Evolutionary conservation across 2,797 vertebrate genomes (phyloP).

Genomic region (Enteromius anoplus): DNA sequence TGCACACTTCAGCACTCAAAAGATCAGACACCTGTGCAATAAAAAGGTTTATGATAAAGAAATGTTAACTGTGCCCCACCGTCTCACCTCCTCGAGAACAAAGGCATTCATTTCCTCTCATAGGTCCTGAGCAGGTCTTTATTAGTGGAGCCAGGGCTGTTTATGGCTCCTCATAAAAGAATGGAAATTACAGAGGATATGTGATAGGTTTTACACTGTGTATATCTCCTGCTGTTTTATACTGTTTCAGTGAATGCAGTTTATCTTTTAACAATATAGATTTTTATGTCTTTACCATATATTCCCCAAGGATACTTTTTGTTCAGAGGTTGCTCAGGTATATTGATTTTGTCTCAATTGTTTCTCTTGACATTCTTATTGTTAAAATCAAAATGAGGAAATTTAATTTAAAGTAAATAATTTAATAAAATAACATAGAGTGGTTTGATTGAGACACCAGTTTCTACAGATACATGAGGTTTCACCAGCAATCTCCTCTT

Average conservation of each 20-base stretch:
- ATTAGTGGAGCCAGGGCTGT: conserved; percentile 36
- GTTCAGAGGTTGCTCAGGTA: neutral
- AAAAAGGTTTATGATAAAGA: conserved; percentile 36
- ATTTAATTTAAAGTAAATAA: too few species aligned
- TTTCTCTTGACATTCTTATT: neutral
- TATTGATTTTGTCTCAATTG: neutral
- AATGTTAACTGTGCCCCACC: conserved; percentile 28
- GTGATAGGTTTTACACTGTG: conserved; percentile 28
- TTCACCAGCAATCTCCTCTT: too few species aligned
- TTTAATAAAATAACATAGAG: too few species aligned
- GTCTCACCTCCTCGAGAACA: conserved; percentile 20
- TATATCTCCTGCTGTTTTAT: conserved; percentile 38
- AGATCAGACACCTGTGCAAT: conserved; percentile 25
- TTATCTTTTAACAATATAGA: neutral
- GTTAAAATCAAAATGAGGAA: neutral
- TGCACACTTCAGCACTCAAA: neutral
- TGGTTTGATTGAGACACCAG: too few species aligned
- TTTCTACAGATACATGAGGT: too few species aligned
- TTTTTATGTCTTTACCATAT: neutral
- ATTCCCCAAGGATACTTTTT: neutral
- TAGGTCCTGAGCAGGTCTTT: conserved; percentile 28
- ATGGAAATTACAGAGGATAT: conserved; percentile 36
- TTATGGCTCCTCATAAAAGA: conserved; percentile 57
- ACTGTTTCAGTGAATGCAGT: neutral
- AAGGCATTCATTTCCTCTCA: conserved; percentile 50